A percentile compares a stretch with the other conserved stretches of the same genome.
phyloP scores from a whole-genome alignment of 2,113 vertebrate species.

The Crotalus tigris region DNA sequence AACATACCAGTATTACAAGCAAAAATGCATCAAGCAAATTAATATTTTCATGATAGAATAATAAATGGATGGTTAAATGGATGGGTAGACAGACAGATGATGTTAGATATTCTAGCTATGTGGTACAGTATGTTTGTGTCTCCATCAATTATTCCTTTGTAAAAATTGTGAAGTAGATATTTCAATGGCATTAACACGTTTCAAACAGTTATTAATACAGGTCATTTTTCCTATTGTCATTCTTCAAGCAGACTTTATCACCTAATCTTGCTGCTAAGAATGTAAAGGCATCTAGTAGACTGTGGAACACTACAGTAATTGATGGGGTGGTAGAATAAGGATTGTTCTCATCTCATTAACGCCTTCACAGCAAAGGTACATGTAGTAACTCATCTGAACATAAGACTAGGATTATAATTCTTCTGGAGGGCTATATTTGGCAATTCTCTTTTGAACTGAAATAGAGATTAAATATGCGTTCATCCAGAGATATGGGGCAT shows the following conservation, averaged over 20 bases:
- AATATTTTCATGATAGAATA: background rate
- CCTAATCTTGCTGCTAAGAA: background rate
- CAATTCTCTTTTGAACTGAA: background rate
- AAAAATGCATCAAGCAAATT: background rate
- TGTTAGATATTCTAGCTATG: background rate
- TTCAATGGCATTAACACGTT: background rate
- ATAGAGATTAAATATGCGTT: conserved; percentile 14
- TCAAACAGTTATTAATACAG: conserved; percentile 10
- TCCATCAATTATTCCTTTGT: background rate
- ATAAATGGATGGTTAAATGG: background rate
- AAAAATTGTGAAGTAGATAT: background rate
- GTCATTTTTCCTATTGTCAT: background rate
- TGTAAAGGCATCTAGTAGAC: background rate
- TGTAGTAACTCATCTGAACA: background rate
- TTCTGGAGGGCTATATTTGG: conserved; percentile 1
- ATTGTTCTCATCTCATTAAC: background rate
- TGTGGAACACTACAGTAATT: background rate
- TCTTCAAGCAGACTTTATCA: conserved; percentile 14
- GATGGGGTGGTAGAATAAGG: background rate
- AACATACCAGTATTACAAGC: background rate
- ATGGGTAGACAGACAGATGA: background rate
- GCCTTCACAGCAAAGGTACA: background rate
- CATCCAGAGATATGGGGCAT: background rate
- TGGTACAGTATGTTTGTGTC: background rate
- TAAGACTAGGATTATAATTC: background rate